These are phyloP conservation scores for Diaperis boleti DNA, from an alignment of 2,888 invertebrate genomes.

Conservation along the genomic window DNA sequence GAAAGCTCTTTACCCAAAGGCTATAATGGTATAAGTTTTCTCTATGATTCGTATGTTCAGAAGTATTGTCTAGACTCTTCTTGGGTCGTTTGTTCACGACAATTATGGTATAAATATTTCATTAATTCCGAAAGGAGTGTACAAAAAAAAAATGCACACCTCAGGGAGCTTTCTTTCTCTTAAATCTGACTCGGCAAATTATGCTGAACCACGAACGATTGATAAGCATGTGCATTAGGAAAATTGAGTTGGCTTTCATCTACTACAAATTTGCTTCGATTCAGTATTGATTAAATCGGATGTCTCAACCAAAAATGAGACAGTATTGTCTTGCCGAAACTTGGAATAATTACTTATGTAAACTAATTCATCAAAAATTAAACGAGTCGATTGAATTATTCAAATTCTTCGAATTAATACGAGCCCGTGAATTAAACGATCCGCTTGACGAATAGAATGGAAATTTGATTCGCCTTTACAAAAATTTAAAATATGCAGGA, in stretches of 20 bases:
- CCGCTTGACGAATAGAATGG: background rate
- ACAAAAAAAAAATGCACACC: too few species aligned
- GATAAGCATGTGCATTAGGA: constrained; percentile 27
- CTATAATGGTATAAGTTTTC: too few species aligned
- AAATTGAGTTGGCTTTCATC: constrained; percentile 21
- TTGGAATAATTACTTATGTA: constrained; percentile 22
- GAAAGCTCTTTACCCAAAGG: too few species aligned
- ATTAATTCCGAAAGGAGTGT: too few species aligned
- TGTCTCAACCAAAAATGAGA: background rate
- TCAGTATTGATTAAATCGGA: constrained; percentile 10
- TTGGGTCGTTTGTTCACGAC: too few species aligned
- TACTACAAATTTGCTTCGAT: constrained; percentile 24
- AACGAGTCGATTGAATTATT: constrained; percentile 14
- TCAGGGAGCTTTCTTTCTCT: background rate
- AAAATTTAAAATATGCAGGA: constrained; percentile 10
- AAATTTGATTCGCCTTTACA: constrained; percentile 6
- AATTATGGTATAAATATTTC: too few species aligned
- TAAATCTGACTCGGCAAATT: constrained; percentile 14
- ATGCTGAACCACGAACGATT: too few species aligned
- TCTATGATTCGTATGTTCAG: too few species aligned
- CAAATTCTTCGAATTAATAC: constrained; percentile 11
- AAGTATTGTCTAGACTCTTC: too few species aligned
- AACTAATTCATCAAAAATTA: constrained; percentile 23
- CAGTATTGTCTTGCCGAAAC: constrained; percentile 15
- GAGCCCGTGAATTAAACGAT: constrained; percentile 3